Evolutionary conservation across 2,113 vertebrate genomes (phyloP), one percentile per base, ranked within the genome.

Genomic region (Cryptotis parvus): DNA sequence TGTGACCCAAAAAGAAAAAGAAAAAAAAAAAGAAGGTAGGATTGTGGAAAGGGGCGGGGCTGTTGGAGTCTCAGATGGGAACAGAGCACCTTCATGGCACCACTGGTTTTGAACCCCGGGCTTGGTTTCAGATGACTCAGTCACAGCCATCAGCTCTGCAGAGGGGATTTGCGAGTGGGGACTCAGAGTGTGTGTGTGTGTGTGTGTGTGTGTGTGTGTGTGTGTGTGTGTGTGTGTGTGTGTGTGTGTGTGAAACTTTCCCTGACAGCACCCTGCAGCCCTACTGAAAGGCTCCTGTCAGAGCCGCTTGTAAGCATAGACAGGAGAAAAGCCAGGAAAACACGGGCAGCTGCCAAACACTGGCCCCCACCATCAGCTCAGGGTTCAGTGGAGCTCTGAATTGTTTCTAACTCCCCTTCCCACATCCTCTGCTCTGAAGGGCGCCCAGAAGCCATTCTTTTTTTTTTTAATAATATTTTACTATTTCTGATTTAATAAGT

Each of bases 41-140:
- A 83, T 84, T 92, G 90, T 80, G 12, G n/a, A n/a, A n/a, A n/a
- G n/a, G n/a, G n/a, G n/a, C n/a, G 18, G 22, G 52, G 55, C 20
- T 58, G 55, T 6, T 20, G n/a, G 68, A 37, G 55, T 1, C 85
- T 95, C 79, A 65, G 84, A 95, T 97, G 96, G 95, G 97, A 96
- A 94, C 95, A 94, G 96, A 95, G 96, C 97, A 97, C 96, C 97
- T 97, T 96, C 79, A 0, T 87, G 49, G 97, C 95, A 96, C 95
- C 96, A 91, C 96, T 97, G 93, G 96, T 97, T 94, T 94, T 95
- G 76, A 96, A 97, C 97, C 97, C 89, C 94, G 76, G 97, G 96
- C 94, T 80, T 96, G 95, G 96, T 97, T 96, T 9, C 70, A 97
- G 96, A 97, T 94, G 97, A 97, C 97, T 97, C 96, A 96, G 49